phyloP scores from a whole-genome alignment of 2,888 invertebrate genomes.

The Pterostichus madidus region DNA sequence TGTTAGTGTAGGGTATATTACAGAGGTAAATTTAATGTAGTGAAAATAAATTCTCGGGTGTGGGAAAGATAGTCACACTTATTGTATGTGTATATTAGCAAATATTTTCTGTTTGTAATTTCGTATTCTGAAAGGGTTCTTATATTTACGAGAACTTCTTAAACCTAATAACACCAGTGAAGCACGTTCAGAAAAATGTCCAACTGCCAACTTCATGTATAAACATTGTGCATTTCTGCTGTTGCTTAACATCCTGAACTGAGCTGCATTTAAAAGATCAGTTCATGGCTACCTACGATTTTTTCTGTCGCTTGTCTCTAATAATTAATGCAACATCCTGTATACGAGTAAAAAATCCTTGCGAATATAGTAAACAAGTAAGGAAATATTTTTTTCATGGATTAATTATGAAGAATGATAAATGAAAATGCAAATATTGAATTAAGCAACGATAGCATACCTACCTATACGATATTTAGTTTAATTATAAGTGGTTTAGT shows the following conservation, averaged over 20 bases:
- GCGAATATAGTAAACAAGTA: constrained; percentile 32
- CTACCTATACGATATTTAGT: neutral
- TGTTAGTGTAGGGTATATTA: no score
- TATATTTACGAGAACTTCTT: neutral
- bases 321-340: constrained; percentile 57
- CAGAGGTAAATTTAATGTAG: no score
- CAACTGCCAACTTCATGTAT: neutral
- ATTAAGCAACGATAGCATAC: neutral
- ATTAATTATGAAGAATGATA: constrained; percentile 1
- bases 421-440: constrained; percentile 11
- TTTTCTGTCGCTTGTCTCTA: constrained; percentile 21
- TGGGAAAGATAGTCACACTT: no score
- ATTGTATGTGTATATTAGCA: no score
- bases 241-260: constrained; percentile 48
- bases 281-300: constrained; percentile 36
- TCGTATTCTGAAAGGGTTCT: no score
- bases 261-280: constrained; percentile 22
- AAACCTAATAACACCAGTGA: neutral
- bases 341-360: constrained; percentile 8
- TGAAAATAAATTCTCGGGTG: no score
- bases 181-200: neutral
- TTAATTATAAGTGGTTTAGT: neutral
- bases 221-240: constrained; percentile 38
- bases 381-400: neutral
- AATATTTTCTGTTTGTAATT: no score